Evolutionary conservation across 2,797 vertebrate genomes (phyloP).

Genomic region (Sebastes minor): DNA sequence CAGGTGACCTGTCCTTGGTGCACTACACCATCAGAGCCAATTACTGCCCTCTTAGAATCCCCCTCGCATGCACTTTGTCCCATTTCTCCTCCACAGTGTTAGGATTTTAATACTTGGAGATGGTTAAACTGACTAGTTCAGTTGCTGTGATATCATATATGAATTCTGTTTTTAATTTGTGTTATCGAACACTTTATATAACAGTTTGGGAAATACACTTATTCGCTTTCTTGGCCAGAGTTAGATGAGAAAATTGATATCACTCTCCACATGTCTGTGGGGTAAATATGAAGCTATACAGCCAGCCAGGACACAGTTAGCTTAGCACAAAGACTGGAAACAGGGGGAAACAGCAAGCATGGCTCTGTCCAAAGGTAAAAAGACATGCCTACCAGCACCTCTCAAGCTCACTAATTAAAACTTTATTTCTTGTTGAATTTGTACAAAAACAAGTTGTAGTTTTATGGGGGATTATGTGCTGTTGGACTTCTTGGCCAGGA

Average conservation of each 20-base stretch:
- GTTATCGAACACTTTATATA: not conserved
- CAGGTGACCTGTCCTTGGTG: slow-evolving; percentile 36
- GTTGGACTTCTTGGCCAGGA: too few species aligned
- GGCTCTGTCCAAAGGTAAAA: too few species aligned
- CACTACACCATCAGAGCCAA: slow-evolving; percentile 38
- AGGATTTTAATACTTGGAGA: not conserved
- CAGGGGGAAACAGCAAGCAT: not conserved
- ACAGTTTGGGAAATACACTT: not conserved
- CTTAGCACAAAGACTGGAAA: not conserved
- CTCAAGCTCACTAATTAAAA: too few species aligned
- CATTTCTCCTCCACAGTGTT: slow-evolving; percentile 14
- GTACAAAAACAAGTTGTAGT: too few species aligned
- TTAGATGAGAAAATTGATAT: not conserved
- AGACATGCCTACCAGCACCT: too few species aligned
- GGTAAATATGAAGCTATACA: not conserved
- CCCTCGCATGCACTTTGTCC: slow-evolving; percentile 32
- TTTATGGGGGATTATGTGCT: too few species aligned
- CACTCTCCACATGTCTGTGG: not conserved
- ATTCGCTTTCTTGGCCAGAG: not conserved
- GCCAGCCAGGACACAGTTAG: not conserved
- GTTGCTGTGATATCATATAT: not conserved
- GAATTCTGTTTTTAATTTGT: not conserved
- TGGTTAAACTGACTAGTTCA: not conserved
- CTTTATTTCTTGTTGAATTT: too few species aligned
- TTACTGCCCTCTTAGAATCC: slow-evolving; percentile 31